Base-by-base conservation (phyloP, 2,888 invertebrate genomes). In the Ischnus inquisitorius region DNA sequence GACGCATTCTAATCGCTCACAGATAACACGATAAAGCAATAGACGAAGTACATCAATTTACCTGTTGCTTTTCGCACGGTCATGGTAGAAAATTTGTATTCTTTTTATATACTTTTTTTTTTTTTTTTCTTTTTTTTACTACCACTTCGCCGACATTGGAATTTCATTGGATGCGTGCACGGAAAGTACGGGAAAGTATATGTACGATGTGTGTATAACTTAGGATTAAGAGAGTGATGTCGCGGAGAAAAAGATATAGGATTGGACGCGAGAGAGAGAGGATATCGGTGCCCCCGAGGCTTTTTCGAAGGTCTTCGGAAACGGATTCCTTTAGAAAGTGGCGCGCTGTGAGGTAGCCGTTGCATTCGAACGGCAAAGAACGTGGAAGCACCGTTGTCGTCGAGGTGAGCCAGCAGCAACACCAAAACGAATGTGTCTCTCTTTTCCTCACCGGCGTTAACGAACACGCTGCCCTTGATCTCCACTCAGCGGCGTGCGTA, bases 251-350 rank as follows among this genome's bases (percentile, higher is more conserved):
- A 43, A 51, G 65, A 74, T 19, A 41, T 28, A 51, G 19, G 28
- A 46, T 64, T 34, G 62, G 46, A 64, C 19, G 64, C 22, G 79
- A 72, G 64, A 39, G 79, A 72, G 79, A 83, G 76, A 80, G 34
- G 34, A 34, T 34, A 83, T 67, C 75, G 75, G 46, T 82, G 84
- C 79, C 87, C 86, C 72, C 87, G 86, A 88, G 88, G 88, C 82
- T 76, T 87, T 88, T 86, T 86, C 87, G 88, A 88, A 87, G 87
- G 86, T 86, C 87, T 80, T 82, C 68, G 72, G 86, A 77, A 84
- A 80, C 79, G 71, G 77, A 83, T 79, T 87, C 86, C 87, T 88
- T 88, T 88, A 88, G 89, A 90, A 90, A 90, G 89, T 86, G 83
- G 83, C 82, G 62, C 83, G 77, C 75, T 46, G 80, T 68, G 78